Percentiles rank a stretch among this genome's conserved stretches.
These are phyloP conservation scores for Paelopatides confundens DNA, from an alignment of 53 echinoderm and acorn worm species.

Conservation along the genomic window DNA sequence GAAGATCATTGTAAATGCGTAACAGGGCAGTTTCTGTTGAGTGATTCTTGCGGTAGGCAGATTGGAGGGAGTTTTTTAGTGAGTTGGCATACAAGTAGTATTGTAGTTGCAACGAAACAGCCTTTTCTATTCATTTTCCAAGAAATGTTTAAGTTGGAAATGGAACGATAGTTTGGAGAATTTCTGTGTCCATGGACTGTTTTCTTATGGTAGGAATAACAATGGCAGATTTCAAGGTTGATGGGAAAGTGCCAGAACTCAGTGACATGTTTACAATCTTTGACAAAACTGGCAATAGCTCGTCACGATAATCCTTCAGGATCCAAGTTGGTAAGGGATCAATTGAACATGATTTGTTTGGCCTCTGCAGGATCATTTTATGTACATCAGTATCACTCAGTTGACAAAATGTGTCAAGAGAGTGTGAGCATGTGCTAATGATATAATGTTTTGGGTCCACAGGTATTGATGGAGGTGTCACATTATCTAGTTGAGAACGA, in stretches of 20 bases:
- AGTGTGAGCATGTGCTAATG: not conserved
- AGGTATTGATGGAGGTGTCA: not conserved
- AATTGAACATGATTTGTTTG: not conserved
- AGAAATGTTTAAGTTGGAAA: too few relatives aligned
- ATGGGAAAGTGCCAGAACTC: not conserved
- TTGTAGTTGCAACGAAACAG: too few relatives aligned
- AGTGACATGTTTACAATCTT: not conserved
- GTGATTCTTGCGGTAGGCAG: slow-evolving; percentile 40
- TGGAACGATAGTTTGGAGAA: too few relatives aligned
- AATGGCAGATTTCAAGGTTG: not conserved
- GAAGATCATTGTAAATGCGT: slow-evolving; percentile 11
- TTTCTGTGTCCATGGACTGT: not conserved
- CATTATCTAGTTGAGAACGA: not conserved
- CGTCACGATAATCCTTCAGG: not conserved
- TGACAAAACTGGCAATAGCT: not conserved
- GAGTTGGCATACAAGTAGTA: too few relatives aligned
- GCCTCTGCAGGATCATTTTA: not conserved
- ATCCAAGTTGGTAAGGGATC: slow-evolving; percentile 16
- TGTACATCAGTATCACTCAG: not conserved
- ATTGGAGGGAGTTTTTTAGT: not conserved
- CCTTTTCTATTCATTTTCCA: too few relatives aligned
- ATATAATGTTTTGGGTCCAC: not conserved
- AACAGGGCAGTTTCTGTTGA: slow-evolving; percentile 47
- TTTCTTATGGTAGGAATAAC: not conserved
- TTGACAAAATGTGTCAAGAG: not conserved